Evolutionary conservation across 2,888 invertebrate species (phyloP).

Genomic region (Nasonovia ribisnigri): DNA sequence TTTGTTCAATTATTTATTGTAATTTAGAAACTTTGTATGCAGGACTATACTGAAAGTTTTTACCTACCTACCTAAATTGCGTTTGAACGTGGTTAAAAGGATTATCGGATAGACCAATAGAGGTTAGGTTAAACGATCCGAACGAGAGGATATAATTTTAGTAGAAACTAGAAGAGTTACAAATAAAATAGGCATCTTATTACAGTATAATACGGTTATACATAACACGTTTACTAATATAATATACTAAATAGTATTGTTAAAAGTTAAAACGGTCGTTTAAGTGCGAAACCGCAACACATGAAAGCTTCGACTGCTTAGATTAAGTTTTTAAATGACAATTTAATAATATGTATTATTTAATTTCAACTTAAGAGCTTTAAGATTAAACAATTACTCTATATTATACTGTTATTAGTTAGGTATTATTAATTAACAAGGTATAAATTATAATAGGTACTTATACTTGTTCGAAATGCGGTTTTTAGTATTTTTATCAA

Average conservation of each 20-base stretch:
- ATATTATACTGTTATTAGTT: too few relatives aligned
- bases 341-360: not conserved
- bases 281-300: not conserved
- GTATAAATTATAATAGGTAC: too few relatives aligned
- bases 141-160: not conserved
- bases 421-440: too few relatives aligned
- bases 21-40: constrained; percentile 44
- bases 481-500: not conserved
- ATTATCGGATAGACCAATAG: constrained; percentile 21
- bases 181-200: not conserved
- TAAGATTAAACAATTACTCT: too few relatives aligned
- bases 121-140: not conserved
- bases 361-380: not conserved
- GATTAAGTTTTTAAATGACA: not conserved
- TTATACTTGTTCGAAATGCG: not conserved
- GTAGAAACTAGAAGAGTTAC: not conserved
- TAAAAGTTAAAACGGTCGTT: not conserved
- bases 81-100: constrained; percentile 35
- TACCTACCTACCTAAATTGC: constrained; percentile 32
- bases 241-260: not conserved
- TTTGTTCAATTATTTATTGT: constrained; percentile 39
- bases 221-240: not conserved
- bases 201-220: not conserved
- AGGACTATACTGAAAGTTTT: not conserved
- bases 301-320: not conserved